Base-by-base conservation (phyloP, 2,888 invertebrate genomes). In the Entomobrya proxima region DNA sequence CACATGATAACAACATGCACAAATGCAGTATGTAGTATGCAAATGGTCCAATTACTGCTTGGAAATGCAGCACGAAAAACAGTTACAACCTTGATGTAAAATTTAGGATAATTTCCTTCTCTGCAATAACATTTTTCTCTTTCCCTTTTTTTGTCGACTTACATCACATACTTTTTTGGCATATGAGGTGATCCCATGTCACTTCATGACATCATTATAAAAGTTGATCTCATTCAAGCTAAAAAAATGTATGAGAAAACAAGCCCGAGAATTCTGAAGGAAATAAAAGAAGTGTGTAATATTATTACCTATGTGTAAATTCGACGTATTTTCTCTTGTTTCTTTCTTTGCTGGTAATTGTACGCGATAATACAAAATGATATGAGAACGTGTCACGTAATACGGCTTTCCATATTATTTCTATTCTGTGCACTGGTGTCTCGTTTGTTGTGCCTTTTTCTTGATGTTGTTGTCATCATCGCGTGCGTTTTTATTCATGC, bases 301-400 rank as follows among this genome's bases (percentile, higher is more conserved):
- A 37, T 64, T 64, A 64, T 61, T 61, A 61, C 61, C 61, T 32
- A 13, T 37, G 37, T 64, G 18, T 21, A 9, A 9, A 2, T 52
- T 9, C 9, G n/a, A 35, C 21, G 6, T 21, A 18, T 35, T 18
- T 15, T 35, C 30, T 27, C 27, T 44, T 44, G 72, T 72, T 47
- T 18, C 32, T 30, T n/a, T 11, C 6, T 18, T 18, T 47, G 11
- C 2, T 1, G 13, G 58, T 13, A 40, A 30, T 40, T 77, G 35
- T 13, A 47, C 24, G 64, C 47, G 24, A 64, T 61, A 37, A 55
- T 64, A 44, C 47, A 24, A 58, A 64, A 64, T 40, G 47, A 55
- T 78, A 55, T 55, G 78, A 64, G 30, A 64, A 78, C 64, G 44
- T 21, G 64, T 78, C 78, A 78, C 78, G 78, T 78, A 78, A 78